Evolutionary conservation across 37 sponge, comb jelly and placozoan genomes (phyloP), one percentile per base, ranked within the genome.

Genomic region (Chondrilla cf. caribensis): DNA sequence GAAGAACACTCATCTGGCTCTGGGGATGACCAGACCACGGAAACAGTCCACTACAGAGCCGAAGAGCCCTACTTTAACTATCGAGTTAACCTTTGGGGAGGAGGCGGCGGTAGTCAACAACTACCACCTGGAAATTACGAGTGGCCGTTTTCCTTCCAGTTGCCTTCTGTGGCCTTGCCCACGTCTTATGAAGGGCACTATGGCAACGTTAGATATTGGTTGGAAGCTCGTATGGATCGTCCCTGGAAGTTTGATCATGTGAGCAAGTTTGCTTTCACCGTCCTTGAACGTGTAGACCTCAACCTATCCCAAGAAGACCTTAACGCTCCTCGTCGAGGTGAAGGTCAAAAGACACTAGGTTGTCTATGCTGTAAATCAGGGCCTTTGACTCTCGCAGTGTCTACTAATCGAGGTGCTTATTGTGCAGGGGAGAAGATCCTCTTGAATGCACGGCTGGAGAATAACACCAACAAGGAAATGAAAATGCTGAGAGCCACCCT

Each of bases 361-460:
- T 86, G 89, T 79, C 58, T 92, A 1, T 89, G 89, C 77, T 86
- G 93, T 67, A 79, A 76, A 3, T 92, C 93, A 58, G 87, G 87
- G 3, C 86, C 88, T 24, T 81, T 92, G 15, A 32, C 42, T 1
- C 60, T 92, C 32, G 78, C 67, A 19, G 89, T 77, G 11, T 25
- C 58, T 17, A 43, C 71, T 4, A 80, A 86, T 21, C 77, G 89
- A 21, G 64, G 60, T 54, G 93, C 86, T 14, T 92, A 77, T 58
- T 92, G 93, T 51, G 0, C 35, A 18, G 82, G 84, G 36, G 89
- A 89, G 29, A 7, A 29, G 21, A 81, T 89, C 41, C 82, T 81
- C 0, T 36, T 89, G 29, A 64, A 24, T 15, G 79, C 60, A 19
- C 38, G 51, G 4, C 38, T 85, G 54, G 89, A 89, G 51, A 89